phyloP scores from a whole-genome alignment of 2,888 invertebrate genomes.

The Ptilodon capucinus region DNA sequence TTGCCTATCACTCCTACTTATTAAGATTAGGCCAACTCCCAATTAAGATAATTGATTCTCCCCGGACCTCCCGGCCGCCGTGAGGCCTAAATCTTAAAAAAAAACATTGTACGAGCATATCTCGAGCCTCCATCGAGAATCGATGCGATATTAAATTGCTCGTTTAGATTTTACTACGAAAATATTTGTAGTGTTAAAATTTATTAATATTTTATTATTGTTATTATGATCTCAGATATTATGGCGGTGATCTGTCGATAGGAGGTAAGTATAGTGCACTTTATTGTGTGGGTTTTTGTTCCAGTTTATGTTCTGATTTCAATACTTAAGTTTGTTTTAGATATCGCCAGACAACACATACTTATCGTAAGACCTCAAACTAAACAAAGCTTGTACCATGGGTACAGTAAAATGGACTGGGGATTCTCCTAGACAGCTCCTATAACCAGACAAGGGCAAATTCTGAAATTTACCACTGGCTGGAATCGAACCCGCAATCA shows the following conservation, averaged over 20 bases:
- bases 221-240: conserved; percentile 27
- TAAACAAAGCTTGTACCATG: too few species aligned
- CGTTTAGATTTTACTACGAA: conserved; percentile 30
- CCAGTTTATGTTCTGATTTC: background rate
- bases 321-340: too few species aligned
- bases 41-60: conserved; percentile 79
- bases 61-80: conserved; percentile 55
- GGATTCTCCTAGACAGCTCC: too few species aligned
- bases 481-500: too few species aligned
- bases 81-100: conserved; percentile 51
- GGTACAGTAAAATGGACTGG: too few species aligned
- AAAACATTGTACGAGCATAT: conserved; percentile 45
- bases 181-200: conserved; percentile 33
- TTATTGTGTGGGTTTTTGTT: background rate
- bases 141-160: conserved; percentile 30
- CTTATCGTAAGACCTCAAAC: too few species aligned
- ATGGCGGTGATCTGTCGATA: background rate
- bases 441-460: too few species aligned
- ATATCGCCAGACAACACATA: too few species aligned
- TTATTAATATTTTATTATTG: conserved; percentile 36
- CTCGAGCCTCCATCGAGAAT: conserved; percentile 32
- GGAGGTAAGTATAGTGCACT: background rate
- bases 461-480: too few species aligned
- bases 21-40: conserved; percentile 71
- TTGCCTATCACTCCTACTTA: conserved; percentile 55